phyloP scores from a whole-genome alignment of 2,888 invertebrate species.

The Zaprionus obscuricornis region DNA sequence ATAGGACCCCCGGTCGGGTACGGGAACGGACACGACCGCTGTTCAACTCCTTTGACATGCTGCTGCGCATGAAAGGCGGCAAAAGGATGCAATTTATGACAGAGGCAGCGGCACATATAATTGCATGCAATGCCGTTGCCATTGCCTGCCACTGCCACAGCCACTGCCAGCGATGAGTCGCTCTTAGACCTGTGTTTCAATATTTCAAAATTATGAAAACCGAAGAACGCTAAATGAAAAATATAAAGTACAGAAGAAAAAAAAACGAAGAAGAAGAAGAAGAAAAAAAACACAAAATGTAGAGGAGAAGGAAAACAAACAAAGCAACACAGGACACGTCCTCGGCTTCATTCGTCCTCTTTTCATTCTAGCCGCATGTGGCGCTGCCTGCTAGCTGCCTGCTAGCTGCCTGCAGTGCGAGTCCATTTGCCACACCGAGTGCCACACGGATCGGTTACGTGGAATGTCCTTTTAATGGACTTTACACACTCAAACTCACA shows the following conservation, averaged over 20 bases:
- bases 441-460: slow-evolving; percentile 73
- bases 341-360: neutral
- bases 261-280: neutral
- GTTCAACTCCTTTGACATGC: slow-evolving; percentile 70
- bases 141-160: slow-evolving; percentile 25
- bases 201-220: slow-evolving; percentile 71
- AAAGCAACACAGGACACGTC: slow-evolving; percentile 42
- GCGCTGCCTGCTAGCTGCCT: no score
- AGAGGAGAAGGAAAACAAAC: no score
- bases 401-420: slow-evolving; percentile 51
- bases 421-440: slow-evolving; percentile 66
- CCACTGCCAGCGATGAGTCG: slow-evolving; percentile 62
- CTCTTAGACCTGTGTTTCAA: slow-evolving; percentile 63
- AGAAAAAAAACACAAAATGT: neutral
- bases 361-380: slow-evolving; percentile 59
- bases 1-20: slow-evolving; percentile 18
- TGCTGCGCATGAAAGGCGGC: slow-evolving; percentile 45
- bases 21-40: no score
- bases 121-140: slow-evolving; percentile 74
- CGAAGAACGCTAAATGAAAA: slow-evolving; percentile 25
- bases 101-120: slow-evolving; percentile 70
- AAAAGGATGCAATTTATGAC: slow-evolving; percentile 78
- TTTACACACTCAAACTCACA: slow-evolving; percentile 61
- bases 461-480: slow-evolving; percentile 78
- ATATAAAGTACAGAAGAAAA: no score